These are phyloP conservation scores for Brachyhypopomus occidentalis DNA, from an alignment of 2,113 vertebrate genomes.

Conservation along the genomic window DNA sequence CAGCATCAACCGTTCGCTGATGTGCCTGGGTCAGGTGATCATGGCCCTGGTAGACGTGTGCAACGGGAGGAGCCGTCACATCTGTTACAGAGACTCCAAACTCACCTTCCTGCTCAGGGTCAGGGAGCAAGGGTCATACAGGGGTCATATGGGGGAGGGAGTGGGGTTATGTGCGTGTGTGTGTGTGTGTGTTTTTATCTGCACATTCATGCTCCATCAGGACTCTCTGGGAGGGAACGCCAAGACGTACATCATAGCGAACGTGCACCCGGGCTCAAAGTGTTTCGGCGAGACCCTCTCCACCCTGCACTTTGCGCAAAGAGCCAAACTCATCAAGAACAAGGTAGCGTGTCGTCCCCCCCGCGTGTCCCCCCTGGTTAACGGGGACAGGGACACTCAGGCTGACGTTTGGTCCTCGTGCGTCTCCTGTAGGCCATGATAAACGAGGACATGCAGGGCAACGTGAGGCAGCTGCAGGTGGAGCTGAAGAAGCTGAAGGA, in stretches of 20 bases:
- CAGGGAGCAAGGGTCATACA: conserved; percentile 48
- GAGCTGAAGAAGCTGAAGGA: conserved; percentile 93
- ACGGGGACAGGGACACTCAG: neutral
- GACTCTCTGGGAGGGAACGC: conserved; percentile 97
- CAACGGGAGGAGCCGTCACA: conserved; percentile 89
- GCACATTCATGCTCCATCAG: conserved; percentile 64
- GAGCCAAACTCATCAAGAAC: conserved; percentile 97
- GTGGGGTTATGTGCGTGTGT: neutral
- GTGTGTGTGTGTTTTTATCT: neutral
- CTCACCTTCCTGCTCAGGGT: conserved; percentile 93
- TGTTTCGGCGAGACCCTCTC: conserved; percentile 96
- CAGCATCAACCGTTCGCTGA: conserved; percentile 93
- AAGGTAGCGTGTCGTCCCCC: conserved; percentile 78
- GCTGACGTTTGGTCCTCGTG: neutral
- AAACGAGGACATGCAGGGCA: conserved; percentile 95
- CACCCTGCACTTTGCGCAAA: conserved; percentile 93
- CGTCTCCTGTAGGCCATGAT: conserved; percentile 83
- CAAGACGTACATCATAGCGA: conserved; percentile 93
- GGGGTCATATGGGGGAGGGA: no score
- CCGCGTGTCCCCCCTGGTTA: no score
- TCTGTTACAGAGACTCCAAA: conserved; percentile 95
- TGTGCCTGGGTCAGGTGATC: conserved; percentile 93
- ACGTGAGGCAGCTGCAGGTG: conserved; percentile 89
- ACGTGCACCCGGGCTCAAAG: conserved; percentile 92
- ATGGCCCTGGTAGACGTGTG: conserved; percentile 92